These are phyloP conservation scores for Himalopsyche tibetana DNA, from an alignment of 2,888 invertebrate species.

Conservation along the genomic window DNA sequence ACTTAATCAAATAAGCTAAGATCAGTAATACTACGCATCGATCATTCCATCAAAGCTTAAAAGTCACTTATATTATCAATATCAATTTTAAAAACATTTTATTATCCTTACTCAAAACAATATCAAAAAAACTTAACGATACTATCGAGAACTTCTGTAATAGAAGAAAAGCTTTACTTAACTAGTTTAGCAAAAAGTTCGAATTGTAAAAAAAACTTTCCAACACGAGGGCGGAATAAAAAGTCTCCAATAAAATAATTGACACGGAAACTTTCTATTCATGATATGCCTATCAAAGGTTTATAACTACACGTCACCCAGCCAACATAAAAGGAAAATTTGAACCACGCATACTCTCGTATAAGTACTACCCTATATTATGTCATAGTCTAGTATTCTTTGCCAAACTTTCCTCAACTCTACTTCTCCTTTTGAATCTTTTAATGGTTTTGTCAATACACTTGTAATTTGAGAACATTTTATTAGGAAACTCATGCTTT, in stretches of 20 bases:
- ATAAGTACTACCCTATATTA: not conserved
- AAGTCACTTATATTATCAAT: no score
- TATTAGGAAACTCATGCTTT: not conserved
- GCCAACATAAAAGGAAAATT: slow-evolving; percentile 32
- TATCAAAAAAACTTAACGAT: no score
- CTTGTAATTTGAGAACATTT: slow-evolving; percentile 37
- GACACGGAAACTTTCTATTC: not conserved
- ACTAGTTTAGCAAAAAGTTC: no score
- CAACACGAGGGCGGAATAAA: not conserved
- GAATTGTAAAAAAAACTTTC: no score
- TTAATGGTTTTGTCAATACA: slow-evolving; percentile 40
- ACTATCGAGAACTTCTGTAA: no score
- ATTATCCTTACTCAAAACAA: no score
- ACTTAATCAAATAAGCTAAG: no score
- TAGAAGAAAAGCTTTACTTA: no score
- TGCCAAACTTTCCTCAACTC: not conserved
- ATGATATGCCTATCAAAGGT: slow-evolving; percentile 5
- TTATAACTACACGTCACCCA: not conserved
- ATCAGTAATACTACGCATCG: no score
- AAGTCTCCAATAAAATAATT: not conserved
- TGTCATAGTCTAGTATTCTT: slow-evolving; percentile 22
- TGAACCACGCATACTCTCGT: not conserved
- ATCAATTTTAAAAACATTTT: no score
- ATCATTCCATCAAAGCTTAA: no score
- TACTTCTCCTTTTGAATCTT: slow-evolving; percentile 1